Evolutionary conservation across 2,888 invertebrate genomes (phyloP), one percentile per base, ranked within the genome.

Genomic region (Caenorhabditis drosophilae): DNA sequence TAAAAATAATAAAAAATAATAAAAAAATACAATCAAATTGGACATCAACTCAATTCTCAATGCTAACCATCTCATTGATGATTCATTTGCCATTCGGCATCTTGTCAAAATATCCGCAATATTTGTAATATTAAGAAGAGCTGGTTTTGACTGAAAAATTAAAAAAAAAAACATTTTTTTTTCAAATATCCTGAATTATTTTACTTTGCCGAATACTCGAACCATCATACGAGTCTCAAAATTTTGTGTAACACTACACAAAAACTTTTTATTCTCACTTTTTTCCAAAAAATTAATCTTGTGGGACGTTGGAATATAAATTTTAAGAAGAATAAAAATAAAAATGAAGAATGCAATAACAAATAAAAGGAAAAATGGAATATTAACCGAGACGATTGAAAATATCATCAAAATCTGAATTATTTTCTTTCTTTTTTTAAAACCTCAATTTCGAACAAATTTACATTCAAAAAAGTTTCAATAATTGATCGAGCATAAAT

Each of bases 41-140:
- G 96, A 96, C 57, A 97, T 90, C 89, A 93, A 91, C 86, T 98
- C 96, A 59, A 97, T 87, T 40, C 96, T 88, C 25, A 97, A 88
- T 1, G 94, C 92, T 73, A 97, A 86, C 97, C 97, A 97, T 42
- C 77, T 44, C 16, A 67, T 58, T 1, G 74, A 59, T 6, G 77
- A 69, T 22, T 68, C 50, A 18, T 70, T 57, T 12, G 70, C 53
- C 41, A 76, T 66, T 25, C 72, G 64, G 46, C 73, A 73, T 38
- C 62, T 60, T 1, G 75, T 60, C 45, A 74, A 53, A 7, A 47
- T 47, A 47, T 78, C 74, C 7, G 75, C 55, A 41, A 68, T 55
- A 4, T 48, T 55, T 44, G 58, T 55, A 2, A 56, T 42, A 27
- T 64, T 54, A 15, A 54, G 48, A 6, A 63, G 35, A 7, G 61